Conservation (phyloP, 2,888 invertebrate genomes). For the Sthenelais limicola region DNA sequence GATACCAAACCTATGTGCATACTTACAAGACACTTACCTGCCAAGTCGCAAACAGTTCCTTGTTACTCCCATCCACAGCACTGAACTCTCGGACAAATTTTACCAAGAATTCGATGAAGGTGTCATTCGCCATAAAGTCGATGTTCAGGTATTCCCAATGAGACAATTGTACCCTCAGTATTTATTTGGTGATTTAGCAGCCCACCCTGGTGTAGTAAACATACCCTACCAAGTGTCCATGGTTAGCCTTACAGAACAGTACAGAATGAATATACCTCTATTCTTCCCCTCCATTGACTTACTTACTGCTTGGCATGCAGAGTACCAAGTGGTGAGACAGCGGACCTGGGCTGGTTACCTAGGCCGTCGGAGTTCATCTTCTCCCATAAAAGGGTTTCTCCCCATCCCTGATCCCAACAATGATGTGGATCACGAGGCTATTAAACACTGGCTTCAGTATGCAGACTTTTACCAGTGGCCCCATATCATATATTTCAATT, state of each 20-base stretch:
- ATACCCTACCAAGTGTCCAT: conserved; percentile 56
- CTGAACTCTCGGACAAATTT: conserved; percentile 50
- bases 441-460: conserved; percentile 51
- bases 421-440: conserved; percentile 49
- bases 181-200: conserved; percentile 50
- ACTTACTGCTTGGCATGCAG: conserved; percentile 52
- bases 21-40: conserved; percentile 49
- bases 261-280: conserved; percentile 54
- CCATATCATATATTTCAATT: conserved; percentile 52
- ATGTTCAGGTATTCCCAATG: conserved; percentile 49
- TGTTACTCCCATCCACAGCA: conserved; percentile 53
- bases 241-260: conserved; percentile 55
- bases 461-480: conserved; percentile 55
- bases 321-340: conserved; percentile 52
- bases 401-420: conserved; percentile 51
- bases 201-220: conserved; percentile 54
- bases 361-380: conserved; percentile 29
- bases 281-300: conserved; percentile 54
- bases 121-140: conserved; percentile 44
- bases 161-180: conserved; percentile 54
- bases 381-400: conserved; percentile 45
- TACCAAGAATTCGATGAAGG: conserved; percentile 51
- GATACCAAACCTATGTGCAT: conserved; percentile 53
- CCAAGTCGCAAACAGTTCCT: conserved; percentile 52
- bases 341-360: conserved; percentile 50